A percentile compares a stretch with the other conserved stretches of the same genome.
Evolutionary conservation across 37 sponge, comb jelly and placozoan genomes (phyloP).

Genomic region (Tethya wilhelma): DNA sequence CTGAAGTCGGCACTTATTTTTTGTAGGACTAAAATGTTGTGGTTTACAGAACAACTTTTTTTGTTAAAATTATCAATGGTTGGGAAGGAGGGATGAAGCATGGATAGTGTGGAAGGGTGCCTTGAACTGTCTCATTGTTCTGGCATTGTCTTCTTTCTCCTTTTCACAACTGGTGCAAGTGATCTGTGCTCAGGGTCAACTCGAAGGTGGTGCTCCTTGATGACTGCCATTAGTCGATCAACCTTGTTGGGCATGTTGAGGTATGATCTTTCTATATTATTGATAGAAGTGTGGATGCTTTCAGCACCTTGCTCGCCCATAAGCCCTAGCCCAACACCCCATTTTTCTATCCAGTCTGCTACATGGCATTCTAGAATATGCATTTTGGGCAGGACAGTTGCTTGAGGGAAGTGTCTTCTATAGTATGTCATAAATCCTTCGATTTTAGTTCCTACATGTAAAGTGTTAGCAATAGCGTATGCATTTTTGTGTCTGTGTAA

Average conservation of each 20-base stretch:
- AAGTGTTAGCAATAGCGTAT: not conserved
- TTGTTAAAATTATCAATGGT: not conserved
- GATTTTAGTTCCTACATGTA: slow-evolving; percentile 26
- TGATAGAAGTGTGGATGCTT: slow-evolving; percentile 13
- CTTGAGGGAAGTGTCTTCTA: not conserved
- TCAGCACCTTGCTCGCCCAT: slow-evolving; percentile 39
- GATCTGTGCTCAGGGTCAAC: no score
- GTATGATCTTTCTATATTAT: slow-evolving; percentile 4
- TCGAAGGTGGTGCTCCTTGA: slow-evolving; percentile 14
- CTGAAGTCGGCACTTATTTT: not conserved
- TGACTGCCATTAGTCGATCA: not conserved
- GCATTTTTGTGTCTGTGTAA: no score
- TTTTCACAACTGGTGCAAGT: not conserved
- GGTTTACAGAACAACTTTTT: not conserved
- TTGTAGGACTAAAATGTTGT: not conserved
- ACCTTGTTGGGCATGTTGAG: not conserved
- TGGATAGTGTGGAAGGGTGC: no score
- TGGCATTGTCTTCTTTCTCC: not conserved
- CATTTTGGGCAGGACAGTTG: slow-evolving; percentile 12
- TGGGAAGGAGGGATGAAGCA: not conserved
- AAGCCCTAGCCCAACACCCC: slow-evolving; percentile 18
- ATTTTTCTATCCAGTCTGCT: not conserved
- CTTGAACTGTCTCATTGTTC: not conserved
- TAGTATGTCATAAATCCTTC: slow-evolving; percentile 13
- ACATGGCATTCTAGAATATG: slow-evolving; percentile 19